Evolutionary conservation across 2,113 vertebrate species (phyloP).

Genomic region (Danio rerio): GRCz12tu NC_133189.1:25708001-25708500

Average conservation of each 20-base stretch:
- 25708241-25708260: slow-evolving; percentile 69
- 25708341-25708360: slow-evolving; percentile 52
- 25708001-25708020: no score
- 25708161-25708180: slow-evolving; percentile 69
- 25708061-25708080: not conserved
- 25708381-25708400: slow-evolving; percentile 38
- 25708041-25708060: not conserved
- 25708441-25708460: no score
- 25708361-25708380: slow-evolving; percentile 45
- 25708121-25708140: slow-evolving; percentile 2
- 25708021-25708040: not conserved
- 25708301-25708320: slow-evolving; percentile 54
- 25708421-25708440: slow-evolving; percentile 16
- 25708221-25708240: slow-evolving; percentile 61
- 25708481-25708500: no score
- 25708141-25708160: slow-evolving; percentile 54
- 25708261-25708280: slow-evolving; percentile 65
- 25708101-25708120: not conserved
- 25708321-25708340: slow-evolving; percentile 56
- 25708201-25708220: slow-evolving; percentile 67
- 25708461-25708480: no score
- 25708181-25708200: slow-evolving; percentile 67
- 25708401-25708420: slow-evolving; percentile 18
- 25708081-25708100: not conserved
- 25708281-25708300: slow-evolving; percentile 64